Base-by-base conservation (phyloP, 2,113 vertebrate species). In the Calyptomena viridis region DNA sequence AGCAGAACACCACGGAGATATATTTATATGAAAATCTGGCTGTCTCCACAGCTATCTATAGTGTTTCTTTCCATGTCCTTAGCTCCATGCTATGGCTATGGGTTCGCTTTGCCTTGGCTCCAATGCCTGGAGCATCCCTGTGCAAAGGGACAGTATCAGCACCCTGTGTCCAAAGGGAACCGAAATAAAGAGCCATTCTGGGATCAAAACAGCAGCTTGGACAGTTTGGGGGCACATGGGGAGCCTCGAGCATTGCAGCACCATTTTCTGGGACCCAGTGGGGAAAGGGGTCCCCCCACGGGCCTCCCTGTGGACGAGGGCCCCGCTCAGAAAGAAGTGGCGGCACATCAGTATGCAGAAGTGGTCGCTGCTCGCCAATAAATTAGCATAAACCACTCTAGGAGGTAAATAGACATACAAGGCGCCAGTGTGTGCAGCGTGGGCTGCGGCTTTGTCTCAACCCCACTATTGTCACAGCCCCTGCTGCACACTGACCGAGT, bases 391-490 rank as follows among this genome's bases (percentile, higher is more conserved):
- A 97, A 89, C 73, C 91, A 52, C 97, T 96, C 97, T 96, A 77
- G 97, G 98, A 98, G 98, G 97, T 97, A 94, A 97, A 97, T 96
- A 97, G 96, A 97, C 97, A 97, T 96, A 95, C 96, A 96, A 94
- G 97, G 96, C 95, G 87, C 96, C 86, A 96, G 95, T 97, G 96
- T 95, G 96, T 93, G 91, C 96, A 89, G 94, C 74, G 84, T 94
- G 77, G 97, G 95, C 94, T 95, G 95, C 82, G 89, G 94, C 97
- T 98, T 98, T 98, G 97, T 98, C 96, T 96, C 94, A 24, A 63
- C 81, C 88, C 95, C 96, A 96, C 96, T 96, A 98, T 97, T 97
- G 97, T 97, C 97, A 96, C 66, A 22, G 96, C 90, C 94, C 89
- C 96, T 92, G 92, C 95, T 96, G 96, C 96, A 97, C 91, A 93